Evolutionary conservation across 2,113 vertebrate genomes (phyloP), one percentile per base, ranked within the genome.

Genomic region (Calidris pugnax): DNA sequence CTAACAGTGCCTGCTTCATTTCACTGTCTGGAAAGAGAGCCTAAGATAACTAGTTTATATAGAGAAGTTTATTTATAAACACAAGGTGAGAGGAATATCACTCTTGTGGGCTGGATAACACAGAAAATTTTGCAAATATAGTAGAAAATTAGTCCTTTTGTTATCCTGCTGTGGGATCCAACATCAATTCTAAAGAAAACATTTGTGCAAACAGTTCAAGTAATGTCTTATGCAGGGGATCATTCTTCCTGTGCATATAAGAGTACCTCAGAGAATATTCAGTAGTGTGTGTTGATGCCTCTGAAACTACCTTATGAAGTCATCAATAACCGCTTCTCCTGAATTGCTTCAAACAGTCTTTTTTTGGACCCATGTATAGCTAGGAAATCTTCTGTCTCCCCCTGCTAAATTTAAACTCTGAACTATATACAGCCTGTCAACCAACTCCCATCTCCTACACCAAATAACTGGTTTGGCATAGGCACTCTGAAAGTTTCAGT

Each of bases 391-490:
- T 95, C 59, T 6, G 3, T 87, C 56, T 74, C 30, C 16, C 67
- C 18, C 73, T 56, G 57, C 81, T 95, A 93, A 95, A 95, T 94
- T 93, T 91, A 93, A 95, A 43, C 41, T 47, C 71, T 41, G 57
- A 72, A 41, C 53, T 83, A 28, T 19, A 35, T 14, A 68, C 13
- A 57, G 30, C 39, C 45, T 68, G 69, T 82, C 62, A 78, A 66
- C 35, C 69, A 82, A 67, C 47, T 80, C 88, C 69, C 18, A 71
- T 41, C 79, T 79, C 71, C 11, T 16, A 1, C 30, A 73, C n/a
- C 24, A 72, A 94, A 80, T 74, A 75, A 78, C 74, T 83, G 76
- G 11, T 86, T 85, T 92, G 66, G 28, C 59, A 64, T 48, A 50
- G 21, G 30, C 12, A 5, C 56, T 95, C 43, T 28, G 48, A 90